phyloP scores from a whole-genome alignment of 2,888 invertebrate genomes.

The Globia sparganii region DNA sequence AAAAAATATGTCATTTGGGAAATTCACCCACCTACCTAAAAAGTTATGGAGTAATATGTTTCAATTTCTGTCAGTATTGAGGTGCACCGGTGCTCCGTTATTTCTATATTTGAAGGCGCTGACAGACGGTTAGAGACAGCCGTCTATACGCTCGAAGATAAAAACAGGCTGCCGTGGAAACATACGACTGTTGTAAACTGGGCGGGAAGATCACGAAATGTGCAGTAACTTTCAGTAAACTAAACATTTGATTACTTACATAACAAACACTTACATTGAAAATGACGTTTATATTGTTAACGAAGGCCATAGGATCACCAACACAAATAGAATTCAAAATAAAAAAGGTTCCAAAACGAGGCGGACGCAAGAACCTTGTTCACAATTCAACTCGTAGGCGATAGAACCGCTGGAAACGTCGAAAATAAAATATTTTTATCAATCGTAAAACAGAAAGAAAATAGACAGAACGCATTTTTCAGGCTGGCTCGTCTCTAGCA shows the following conservation, averaged over 20 bases:
- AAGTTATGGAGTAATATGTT: not conserved
- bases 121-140: not conserved
- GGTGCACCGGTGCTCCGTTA: not conserved
- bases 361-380: not conserved
- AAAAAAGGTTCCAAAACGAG: not conserved
- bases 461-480: no score
- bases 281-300: not conserved
- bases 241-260: not conserved
- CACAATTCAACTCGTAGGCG: not conserved
- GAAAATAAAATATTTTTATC: not conserved
- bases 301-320: not conserved
- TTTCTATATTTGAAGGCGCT: conserved; percentile 16
- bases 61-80: not conserved
- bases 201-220: not conserved
- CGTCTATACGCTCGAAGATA: not conserved
- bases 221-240: not conserved
- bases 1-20: no score
- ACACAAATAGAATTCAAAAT: not conserved
- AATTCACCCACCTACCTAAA: no score
- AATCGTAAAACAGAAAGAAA: not conserved
- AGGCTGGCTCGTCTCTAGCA: not conserved
- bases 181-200: not conserved
- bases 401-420: not conserved
- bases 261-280: not conserved
- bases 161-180: conserved; percentile 5